Evolutionary conservation across 2,888 invertebrate species (phyloP).

Genomic region (Caenorhabditis imperialis): DNA sequence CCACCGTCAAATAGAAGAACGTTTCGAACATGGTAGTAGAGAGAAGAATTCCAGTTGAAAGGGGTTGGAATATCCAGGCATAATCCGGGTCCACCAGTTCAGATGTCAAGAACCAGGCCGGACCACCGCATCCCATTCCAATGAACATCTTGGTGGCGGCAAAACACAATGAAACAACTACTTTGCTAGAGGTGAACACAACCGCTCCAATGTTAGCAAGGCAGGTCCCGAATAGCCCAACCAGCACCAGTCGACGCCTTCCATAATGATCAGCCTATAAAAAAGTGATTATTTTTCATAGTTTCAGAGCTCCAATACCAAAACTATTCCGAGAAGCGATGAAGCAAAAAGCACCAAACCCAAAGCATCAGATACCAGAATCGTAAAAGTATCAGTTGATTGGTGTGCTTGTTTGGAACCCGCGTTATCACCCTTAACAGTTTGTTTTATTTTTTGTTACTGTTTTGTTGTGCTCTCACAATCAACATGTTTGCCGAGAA

Average conservation of each 20-base stretch:
- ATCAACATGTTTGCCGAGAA: conserved; percentile 73
- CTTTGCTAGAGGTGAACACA: conserved; percentile 58
- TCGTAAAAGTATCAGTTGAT: conserved; percentile 34
- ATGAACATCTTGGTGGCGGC: conserved; percentile 66
- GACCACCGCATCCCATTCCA: conserved; percentile 76
- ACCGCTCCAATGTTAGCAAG: conserved; percentile 68
- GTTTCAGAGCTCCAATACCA: too few relatives aligned
- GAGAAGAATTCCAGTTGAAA: conserved; percentile 71
- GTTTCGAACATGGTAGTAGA: conserved; percentile 70
- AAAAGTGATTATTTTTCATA: too few relatives aligned
- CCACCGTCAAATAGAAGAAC: conserved; percentile 69
- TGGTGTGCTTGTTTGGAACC: conserved; percentile 19
- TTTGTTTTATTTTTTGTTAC: background rate
- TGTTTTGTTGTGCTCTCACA: too few relatives aligned
- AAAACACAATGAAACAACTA: conserved; percentile 58
- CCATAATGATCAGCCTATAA: conserved; percentile 74
- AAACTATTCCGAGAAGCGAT: conserved; percentile 35
- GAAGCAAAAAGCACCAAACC: conserved; percentile 48
- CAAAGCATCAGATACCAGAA: conserved; percentile 42
- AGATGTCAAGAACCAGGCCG: conserved; percentile 77
- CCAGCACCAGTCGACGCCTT: conserved; percentile 67
- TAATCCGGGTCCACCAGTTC: conserved; percentile 69
- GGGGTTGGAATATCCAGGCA: conserved; percentile 68
- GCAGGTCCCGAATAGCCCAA: conserved; percentile 72
- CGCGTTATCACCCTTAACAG: conserved; percentile 11